Base-by-base conservation (phyloP, 1,140 invertebrate genomes). In the Arion vulgaris region DNA sequence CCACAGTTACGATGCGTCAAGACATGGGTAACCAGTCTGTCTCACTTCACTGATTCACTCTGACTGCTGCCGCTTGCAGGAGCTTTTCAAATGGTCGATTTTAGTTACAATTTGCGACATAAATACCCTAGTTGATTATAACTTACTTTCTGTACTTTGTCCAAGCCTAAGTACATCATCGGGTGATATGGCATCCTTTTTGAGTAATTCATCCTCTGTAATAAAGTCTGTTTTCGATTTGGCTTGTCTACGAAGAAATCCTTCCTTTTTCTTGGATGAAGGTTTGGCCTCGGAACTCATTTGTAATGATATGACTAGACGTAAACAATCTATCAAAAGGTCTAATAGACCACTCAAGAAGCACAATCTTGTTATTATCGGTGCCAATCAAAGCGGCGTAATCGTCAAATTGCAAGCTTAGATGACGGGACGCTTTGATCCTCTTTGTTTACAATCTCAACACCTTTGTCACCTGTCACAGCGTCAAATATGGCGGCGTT, bases 151-250 rank as follows among this genome's bases (percentile, higher is more conserved):
- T 74, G 95, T 95, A 69, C 95, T 93, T 87, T 93, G 94, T 49
- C 92, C 92, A 66, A 96, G 91, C 81, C 93, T 91, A 0, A 95
- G 90, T 51, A 95, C 94, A 92, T 95, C 94, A 80, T 95, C 95
- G 5, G 95, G 94, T 72, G 94, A 94, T 74, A 95, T 93, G 72
- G 90, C 28, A 66, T 91, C 90, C 85, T 92, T 93, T 57, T 89
- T 87, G 26, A 93, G 36, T 19, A 94, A 85, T 85, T 94, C 93
- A 66, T 93, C 93, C 89, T 94, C 93, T 15, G 91, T 90, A 23
- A 91, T 49, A 13, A 88, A 62, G 51, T 90, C 85, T 39, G 82
- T 83, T 77, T 85, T 80, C 36, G 81, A 83, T 85, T 89, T 90
- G 1, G 85, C 88, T 75, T 89, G 88, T 73, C 86, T 84, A 26